Percentiles rank a stretch among this genome's conserved stretches.
phyloP scores from a whole-genome alignment of 2,113 vertebrate species.

The Craseonycteris thonglongyai region DNA sequence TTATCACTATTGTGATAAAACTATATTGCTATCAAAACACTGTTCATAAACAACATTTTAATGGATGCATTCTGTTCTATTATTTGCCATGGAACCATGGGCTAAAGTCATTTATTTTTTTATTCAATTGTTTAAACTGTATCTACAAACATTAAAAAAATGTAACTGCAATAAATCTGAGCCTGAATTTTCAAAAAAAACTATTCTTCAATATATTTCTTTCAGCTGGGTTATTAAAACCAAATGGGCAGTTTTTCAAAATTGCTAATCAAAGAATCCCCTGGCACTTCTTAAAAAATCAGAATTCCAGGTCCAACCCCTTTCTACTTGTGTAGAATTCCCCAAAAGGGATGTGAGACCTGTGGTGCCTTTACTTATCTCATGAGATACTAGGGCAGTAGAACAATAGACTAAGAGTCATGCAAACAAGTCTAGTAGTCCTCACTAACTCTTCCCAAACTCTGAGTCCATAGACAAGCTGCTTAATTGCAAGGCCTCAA shows the following conservation, averaged over 20 bases:
- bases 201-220: not conserved
- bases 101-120: not conserved
- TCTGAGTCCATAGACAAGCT: not conserved
- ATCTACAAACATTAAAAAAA: not conserved
- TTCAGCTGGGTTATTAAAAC: not conserved
- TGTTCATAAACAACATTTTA: not conserved
- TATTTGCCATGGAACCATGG: not conserved
- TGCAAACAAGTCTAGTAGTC: not conserved
- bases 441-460: not conserved
- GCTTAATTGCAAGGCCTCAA: not conserved
- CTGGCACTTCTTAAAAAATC: not conserved
- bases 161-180: not conserved
- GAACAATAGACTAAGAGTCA: not conserved
- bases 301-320: not conserved
- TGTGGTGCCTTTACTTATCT: not conserved
- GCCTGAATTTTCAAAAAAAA: slow-evolving; percentile 27
- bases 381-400: not conserved
- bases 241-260: not conserved
- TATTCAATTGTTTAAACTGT: not conserved
- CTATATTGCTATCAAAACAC: not conserved
- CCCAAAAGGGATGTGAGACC: not conserved
- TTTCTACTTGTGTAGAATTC: not conserved
- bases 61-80: not conserved
- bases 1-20: not conserved
- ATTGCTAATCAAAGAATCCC: not conserved